Evolutionary conservation across 2,113 vertebrate genomes (phyloP).

Genomic region (Rhagologus leucostigma): DNA sequence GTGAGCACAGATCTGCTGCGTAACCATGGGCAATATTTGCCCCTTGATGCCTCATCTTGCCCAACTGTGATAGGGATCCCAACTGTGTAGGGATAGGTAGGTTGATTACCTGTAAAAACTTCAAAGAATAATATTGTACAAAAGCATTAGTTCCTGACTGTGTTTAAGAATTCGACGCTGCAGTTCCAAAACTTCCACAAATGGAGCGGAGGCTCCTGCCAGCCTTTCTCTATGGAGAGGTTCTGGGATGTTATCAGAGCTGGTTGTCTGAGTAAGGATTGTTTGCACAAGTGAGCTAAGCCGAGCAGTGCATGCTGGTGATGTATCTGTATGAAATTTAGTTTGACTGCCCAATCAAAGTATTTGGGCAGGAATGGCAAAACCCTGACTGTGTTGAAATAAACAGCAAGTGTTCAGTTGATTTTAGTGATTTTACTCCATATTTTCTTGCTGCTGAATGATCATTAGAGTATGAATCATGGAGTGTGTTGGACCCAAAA

Average conservation of each 20-base stretch:
- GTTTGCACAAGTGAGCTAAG: not conserved
- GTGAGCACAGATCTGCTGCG: accelerated
- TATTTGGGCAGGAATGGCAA: not conserved
- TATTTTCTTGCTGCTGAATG: not conserved
- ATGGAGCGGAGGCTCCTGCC: not conserved
- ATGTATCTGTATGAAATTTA: not conserved
- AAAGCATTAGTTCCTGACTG: not conserved
- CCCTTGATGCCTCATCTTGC: not conserved
- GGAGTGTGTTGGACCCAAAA: not conserved
- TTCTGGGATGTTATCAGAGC: not conserved
- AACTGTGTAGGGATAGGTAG: not conserved
- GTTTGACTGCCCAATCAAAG: not conserved
- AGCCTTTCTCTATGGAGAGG: not conserved
- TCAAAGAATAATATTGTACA: not conserved
- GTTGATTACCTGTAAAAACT: not conserved
- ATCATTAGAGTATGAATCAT: not conserved
- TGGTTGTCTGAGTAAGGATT: not conserved
- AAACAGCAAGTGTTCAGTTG: not conserved
- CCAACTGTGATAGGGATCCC: not conserved
- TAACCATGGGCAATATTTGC: not conserved
- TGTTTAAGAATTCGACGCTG: not conserved
- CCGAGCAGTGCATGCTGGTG: accelerated
- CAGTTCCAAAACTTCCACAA: not conserved
- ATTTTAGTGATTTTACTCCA: not conserved
- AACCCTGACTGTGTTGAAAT: not conserved